Evolutionary conservation across 2,797 vertebrate species (phyloP).

Genomic region (Squalus acanthias): DNA sequence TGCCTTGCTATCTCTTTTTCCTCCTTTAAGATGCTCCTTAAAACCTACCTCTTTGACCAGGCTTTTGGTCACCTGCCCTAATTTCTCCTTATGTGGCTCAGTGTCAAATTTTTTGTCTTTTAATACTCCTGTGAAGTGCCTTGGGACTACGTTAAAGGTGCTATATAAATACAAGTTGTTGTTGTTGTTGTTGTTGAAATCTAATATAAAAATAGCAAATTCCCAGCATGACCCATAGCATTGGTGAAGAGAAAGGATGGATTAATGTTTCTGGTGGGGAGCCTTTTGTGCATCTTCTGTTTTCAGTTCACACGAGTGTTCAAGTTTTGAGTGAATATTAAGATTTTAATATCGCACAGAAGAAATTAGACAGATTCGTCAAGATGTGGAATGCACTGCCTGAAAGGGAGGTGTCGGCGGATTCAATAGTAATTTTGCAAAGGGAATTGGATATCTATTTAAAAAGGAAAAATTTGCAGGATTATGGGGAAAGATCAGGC

Average conservation of each 20-base stretch:
- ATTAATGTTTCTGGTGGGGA: background rate
- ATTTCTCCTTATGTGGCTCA: too few relatives aligned
- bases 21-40: too few relatives aligned
- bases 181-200: background rate
- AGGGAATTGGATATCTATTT: background rate
- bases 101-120: too few relatives aligned
- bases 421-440: background rate
- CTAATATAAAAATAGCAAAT: background rate
- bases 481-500: background rate
- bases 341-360: background rate
- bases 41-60: too few relatives aligned
- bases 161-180: too few relatives aligned
- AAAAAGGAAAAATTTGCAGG: background rate
- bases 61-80: too few relatives aligned
- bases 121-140: too few relatives aligned
- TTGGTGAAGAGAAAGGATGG: background rate
- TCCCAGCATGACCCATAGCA: background rate
- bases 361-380: background rate
- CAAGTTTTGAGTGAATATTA: background rate
- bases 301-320: background rate
- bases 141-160: too few relatives aligned
- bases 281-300: background rate
- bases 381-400: background rate
- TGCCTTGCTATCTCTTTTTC: too few relatives aligned
- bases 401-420: background rate